These are phyloP conservation scores for Cremastinae sp. DNA, from an alignment of 2,888 invertebrate genomes.

Conservation along the genomic window DNA sequence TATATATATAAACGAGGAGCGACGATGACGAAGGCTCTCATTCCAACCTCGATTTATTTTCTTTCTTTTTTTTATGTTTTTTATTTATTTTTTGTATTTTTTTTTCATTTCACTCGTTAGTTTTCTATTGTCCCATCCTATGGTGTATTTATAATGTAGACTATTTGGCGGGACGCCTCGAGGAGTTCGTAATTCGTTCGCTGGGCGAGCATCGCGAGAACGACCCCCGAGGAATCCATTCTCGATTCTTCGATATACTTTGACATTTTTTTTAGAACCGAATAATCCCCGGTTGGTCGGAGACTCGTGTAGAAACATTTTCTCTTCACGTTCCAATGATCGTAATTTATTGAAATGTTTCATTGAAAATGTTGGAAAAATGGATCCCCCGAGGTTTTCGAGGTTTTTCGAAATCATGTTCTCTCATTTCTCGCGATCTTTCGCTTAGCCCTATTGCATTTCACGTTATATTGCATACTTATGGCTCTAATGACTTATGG, in stretches of 20 bases:
- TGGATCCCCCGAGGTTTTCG: constrained; percentile 6
- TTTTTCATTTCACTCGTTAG: constrained; percentile 12
- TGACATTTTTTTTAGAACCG: background rate
- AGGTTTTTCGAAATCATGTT: constrained; percentile 23
- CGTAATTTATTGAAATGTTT: background rate
- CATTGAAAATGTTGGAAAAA: no score
- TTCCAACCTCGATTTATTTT: constrained; percentile 1
- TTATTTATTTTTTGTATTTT: constrained; percentile 2
- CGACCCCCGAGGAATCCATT: background rate
- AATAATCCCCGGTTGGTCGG: no score
- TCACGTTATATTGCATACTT: constrained; percentile 74
- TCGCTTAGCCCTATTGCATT: constrained; percentile 71
- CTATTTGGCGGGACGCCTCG: constrained; percentile 34
- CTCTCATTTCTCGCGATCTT: constrained; percentile 9
- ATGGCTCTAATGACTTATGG: constrained; percentile 76
- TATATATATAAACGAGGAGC: constrained; percentile 50
- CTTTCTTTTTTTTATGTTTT: background rate
- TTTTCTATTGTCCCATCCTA: constrained; percentile 31
- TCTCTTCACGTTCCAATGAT: background rate
- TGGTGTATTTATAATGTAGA: constrained; percentile 29
- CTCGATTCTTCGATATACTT: background rate
- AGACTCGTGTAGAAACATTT: background rate
- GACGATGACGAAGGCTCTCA: constrained; percentile 47
- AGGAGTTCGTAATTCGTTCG: constrained; percentile 43
- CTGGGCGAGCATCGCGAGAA: constrained; percentile 29